Base-by-base conservation (phyloP, 1,140 invertebrate species). In the Holcopasites calliopsidis region DNA sequence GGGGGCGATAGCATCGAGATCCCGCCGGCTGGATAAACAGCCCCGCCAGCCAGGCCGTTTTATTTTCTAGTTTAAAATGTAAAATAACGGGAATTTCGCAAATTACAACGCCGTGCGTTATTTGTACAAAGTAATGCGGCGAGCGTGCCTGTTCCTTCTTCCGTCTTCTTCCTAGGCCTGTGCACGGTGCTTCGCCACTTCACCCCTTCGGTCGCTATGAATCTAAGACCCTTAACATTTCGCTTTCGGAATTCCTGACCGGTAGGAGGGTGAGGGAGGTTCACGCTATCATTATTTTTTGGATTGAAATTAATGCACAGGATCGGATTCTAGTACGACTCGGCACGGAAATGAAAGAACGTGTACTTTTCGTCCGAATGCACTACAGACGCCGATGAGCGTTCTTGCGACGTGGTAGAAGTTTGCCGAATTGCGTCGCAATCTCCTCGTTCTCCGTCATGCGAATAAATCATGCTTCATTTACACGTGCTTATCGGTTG, bases 51-150 rank as follows among this genome's bases (percentile, higher is more conserved):
- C 64, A 79, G 77, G 79, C 84, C 85, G 76, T 86, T 88, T 88
- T 88, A 86, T 89, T 89, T 88, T 88, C 87, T 83, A 87, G 87
- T 89, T 88, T 88, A 88, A 89, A 90, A 90, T 89, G 81, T 88
- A 86, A 88, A 89, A 89, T 88, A 85, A 90, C 87, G 80, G 82
- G 84, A 88, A 90, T 90, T 90, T 89, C 80, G 83, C 85, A 86
- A 89, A 87, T 89, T 87, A 84, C 84, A 70, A 64, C 77, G 70
- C 77, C 76, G 60, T 83, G 77, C 81, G 80, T 89, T 89, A 89
- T 89, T 89, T 88, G 85, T 87, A 89, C 81, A 87, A 87, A 86
- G 84, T 86, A 88, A 86, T 86, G 83, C 83, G 73, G 77, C 83
- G 70, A 85, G 86, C 84, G 83, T 85, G 84, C 80, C 77, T 44